Base-by-base conservation (phyloP, 2,888 invertebrate genomes). In the Aphodius granarius region DNA sequence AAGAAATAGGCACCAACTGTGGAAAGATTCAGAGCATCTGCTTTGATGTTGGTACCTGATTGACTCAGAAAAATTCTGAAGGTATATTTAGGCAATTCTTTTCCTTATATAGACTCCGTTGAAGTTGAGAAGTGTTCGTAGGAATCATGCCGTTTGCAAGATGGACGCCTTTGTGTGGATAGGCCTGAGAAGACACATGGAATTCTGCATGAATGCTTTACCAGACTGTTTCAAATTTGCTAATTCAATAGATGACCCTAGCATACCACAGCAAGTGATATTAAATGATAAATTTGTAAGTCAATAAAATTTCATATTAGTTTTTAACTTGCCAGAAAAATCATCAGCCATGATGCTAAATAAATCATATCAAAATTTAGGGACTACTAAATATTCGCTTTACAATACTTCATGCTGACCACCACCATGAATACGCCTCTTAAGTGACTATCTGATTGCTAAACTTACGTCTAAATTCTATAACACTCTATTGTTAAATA, bases 1-100 rank as follows among this genome's bases (percentile, higher is more conserved):
- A 86, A 79, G 85, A 87, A 80, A 81, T 74, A 64, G 87, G 87
- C 3, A 78, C 79, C 64, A 77, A 81, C 71, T 87, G 86, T 80
- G 85, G 85, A 13, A 78, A 78, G 66, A 76, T 83, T 5, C 81
- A 80, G 63, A 78, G 78, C 43, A 73, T 82, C 17, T 79, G 79
- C 68, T 79, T 83, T 63, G 75, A 79, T 19, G 82, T 82, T 66
- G 43, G 43, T 43, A 43, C 43, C 4, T 43, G 1, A 43, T 2
- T 43, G 43, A 43, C 6, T 23, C 23, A 23, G 5, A 23, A 23
- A 6, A 23, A 9, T 9, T 9, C 43, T 43, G 6, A 21, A n/a
- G 22, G n/a, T 22, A 15, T n/a, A 63, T 22, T 13, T 22, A 15
- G 18, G 43, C 16, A 6, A 3, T 13, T 63, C 6, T 43, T 16